Evolutionary conservation across 2,797 vertebrate species (phyloP), one percentile per base, ranked within the genome.

Genomic region (Crocodylus rhombifer): DNA sequence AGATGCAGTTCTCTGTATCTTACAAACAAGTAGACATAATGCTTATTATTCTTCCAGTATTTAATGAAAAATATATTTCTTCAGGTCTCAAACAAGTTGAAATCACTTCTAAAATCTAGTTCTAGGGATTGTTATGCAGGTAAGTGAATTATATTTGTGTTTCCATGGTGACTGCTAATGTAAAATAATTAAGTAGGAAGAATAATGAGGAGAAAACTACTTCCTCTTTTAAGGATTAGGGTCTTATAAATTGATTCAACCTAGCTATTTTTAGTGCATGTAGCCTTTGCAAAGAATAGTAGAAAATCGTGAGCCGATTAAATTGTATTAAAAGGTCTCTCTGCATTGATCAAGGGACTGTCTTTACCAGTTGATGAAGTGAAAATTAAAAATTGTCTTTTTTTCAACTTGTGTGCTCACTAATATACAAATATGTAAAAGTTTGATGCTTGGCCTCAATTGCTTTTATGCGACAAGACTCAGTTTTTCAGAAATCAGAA

Each of bases 201-300:
- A 97, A 97, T 96, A 97, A 98, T 90, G 95, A 98, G 91, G 94
- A 97, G 95, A 97, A 97, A 98, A 97, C 80, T 0, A 95, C 97
- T 98, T 98, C 97, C 97, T 97, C 95, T 97, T 97, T 97, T 96
- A 96, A 97, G 96, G 97, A 97, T 98, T 98, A 97, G 88, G 91
- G 86, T 87, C 91, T 95, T 2, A 89, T 90, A 98, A 98, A 97
- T 96, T 95, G 97, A 97, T 95, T 96, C 93, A 94, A 95, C 94
- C 93, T 76, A 92, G 90, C 90, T 97, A 97, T 98, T 97, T 98
- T 97, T 97, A 97, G 96, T 79, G 77, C 57, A 73, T 1, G 2
- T 89, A 96, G 95, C 96, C 96, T 95, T 87, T 92, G 61, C 96
- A 95, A 76, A 88, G 67, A 78, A 95, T 95, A 96, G 95, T 77